A percentile compares a stretch with the other conserved stretches of the same genome.
Conservation (phyloP, 2,113 vertebrate genomes). For the Poecile atricapillus region DNA sequence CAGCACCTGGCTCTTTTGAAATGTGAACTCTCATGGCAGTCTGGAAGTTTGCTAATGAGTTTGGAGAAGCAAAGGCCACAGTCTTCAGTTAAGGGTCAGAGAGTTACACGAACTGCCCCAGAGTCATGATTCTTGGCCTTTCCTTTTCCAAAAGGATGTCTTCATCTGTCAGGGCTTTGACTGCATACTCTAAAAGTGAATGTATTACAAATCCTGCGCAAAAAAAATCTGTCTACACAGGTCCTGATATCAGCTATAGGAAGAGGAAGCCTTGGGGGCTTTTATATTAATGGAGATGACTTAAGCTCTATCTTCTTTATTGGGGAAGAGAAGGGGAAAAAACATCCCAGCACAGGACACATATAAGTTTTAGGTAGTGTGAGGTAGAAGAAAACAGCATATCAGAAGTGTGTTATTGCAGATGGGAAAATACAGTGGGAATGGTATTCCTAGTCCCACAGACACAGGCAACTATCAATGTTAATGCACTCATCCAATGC, state of each 20-base stretch:
- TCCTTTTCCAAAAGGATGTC: not conserved
- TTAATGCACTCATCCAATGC: not conserved
- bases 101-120: not conserved
- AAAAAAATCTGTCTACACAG: not conserved
- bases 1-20: not conserved
- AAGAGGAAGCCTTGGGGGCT: not conserved
- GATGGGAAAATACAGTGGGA: not conserved
- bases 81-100: not conserved
- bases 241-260: not conserved
- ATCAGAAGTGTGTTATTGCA: not conserved
- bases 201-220: not conserved
- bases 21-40: not conserved
- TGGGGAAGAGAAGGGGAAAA: not conserved
- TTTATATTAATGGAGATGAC: not conserved
- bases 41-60: not conserved
- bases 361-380: not conserved
- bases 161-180: not conserved
- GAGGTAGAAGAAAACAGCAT: not conserved
- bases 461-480: rapidly evolving
- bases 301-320: not conserved
- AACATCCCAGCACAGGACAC: not conserved
- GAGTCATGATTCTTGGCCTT: not conserved
- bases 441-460: not conserved
- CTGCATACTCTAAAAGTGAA: not conserved
- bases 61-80: not conserved